Base-by-base conservation (phyloP, 2,888 invertebrate genomes). In the Drosophila anceps region DNA sequence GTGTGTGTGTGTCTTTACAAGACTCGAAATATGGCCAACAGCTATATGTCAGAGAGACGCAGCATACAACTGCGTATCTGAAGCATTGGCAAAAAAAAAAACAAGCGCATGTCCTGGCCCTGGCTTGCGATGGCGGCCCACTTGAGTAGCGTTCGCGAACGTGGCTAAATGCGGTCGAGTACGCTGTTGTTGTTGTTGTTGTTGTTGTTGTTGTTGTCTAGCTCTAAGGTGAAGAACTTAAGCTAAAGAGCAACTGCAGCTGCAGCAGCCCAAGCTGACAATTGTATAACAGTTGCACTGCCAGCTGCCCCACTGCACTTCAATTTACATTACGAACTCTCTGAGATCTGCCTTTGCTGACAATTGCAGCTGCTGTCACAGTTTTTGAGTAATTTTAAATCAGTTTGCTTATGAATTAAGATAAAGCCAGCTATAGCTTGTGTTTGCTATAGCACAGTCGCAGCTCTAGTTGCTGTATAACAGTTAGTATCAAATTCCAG, bases 11-110 rank as follows among this genome's bases (percentile, higher is more conserved):
- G 13, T 33, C 46, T 46, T 59, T 46, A 31, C 60, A 33, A 48
- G 59, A 44, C 13, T 51, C 57, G 29, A 57, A 59, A 69, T 57
- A 46, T 75, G 64, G 68, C 84, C 84, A 18, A 24, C 29, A 68
- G 83, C 83, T 83, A 72, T 84, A 79, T 88, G 88, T 88, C 87
- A 82, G 82, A 68, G 68, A 31, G 53, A 44, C 9, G 6, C 20
- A 44, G 35, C 15, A 3, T 20, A 51, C 24, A 35, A 18, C 48
- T 50, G 35, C 59, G 37, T 35, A 12, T 41, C 46, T 53, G 55
- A 74, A 51, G 13, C 35, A 20, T 48, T 62, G 69, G 37, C 57
- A 62, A 33, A 31, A 18, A 18, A 18, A 29, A 18, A 6, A 72
- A 33, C 46, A 46, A 48, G 48, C 39, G 35, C 31, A 54, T 43